Percentiles rank a stretch among this genome's conserved stretches.
phyloP scores from a whole-genome alignment of 1,140 invertebrate genomes.

The Plectus sambesii region DNA sequence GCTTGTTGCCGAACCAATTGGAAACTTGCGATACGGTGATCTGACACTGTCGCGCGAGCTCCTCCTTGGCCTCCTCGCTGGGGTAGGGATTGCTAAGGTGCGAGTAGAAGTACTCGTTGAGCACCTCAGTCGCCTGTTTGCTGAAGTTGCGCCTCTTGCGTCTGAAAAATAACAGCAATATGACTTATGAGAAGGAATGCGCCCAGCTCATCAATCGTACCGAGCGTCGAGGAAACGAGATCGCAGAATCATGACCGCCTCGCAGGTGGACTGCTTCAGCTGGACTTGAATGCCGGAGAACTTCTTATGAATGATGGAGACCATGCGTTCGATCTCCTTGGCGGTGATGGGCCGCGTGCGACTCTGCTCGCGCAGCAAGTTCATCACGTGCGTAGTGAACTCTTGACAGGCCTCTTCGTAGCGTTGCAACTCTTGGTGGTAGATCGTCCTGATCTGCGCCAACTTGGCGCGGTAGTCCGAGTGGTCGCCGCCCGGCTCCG shows the following conservation, averaged over 20 bases:
- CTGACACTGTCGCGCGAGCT: constrained; percentile 95
- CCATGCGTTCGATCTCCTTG: constrained; percentile 94
- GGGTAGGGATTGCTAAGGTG: constrained; percentile 99
- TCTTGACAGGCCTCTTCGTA: constrained; percentile 99
- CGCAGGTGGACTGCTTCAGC: constrained; percentile 97
- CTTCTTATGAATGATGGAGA: constrained; percentile 98
- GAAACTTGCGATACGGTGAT: constrained; percentile 84
- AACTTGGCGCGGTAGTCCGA: constrained; percentile 97
- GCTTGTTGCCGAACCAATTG: constrained; percentile 97
- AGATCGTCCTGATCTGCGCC: constrained; percentile 96
- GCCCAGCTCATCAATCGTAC: constrained; percentile 19
- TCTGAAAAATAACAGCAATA: constrained; percentile 51
- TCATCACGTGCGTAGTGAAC: constrained; percentile 99
- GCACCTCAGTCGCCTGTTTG: constrained; percentile 97
- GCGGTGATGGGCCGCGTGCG: constrained; percentile 56
- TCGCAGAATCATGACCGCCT: constrained; percentile 98
- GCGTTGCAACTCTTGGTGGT: constrained; percentile 97
- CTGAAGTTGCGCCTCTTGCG: constrained; percentile 97
- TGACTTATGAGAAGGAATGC: constrained; percentile 14
- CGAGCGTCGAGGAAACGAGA: constrained; percentile 50
- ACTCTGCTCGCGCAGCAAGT: constrained; percentile 88
- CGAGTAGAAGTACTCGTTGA: constrained; percentile 99
- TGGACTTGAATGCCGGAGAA: constrained; percentile 99
- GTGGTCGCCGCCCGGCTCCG: constrained; percentile 90
- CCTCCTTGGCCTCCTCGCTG: constrained; percentile 98